These are phyloP conservation scores for Temnothorax nylanderi DNA, from an alignment of 1,140 invertebrate genomes.

Conservation along the genomic window DNA sequence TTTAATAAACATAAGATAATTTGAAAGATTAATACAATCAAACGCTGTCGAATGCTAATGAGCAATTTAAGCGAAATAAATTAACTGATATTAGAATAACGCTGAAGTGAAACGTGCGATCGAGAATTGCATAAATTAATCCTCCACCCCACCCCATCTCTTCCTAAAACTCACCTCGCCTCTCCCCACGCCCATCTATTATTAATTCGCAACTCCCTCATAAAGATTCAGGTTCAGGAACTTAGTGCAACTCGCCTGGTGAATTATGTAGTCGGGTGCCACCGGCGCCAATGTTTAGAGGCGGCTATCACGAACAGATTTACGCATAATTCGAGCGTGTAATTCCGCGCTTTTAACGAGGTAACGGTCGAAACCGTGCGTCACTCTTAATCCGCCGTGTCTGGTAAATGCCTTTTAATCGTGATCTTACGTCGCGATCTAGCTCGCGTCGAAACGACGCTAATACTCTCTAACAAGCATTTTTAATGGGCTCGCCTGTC, in stretches of 20 bases:
- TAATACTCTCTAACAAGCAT: conserved; percentile 32
- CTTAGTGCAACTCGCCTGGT: not conserved
- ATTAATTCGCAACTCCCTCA: conserved; percentile 41
- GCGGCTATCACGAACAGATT: conserved; percentile 23
- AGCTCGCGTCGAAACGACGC: not conserved
- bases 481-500: conserved; percentile 35
- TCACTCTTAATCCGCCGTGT: conserved; percentile 48
- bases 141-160: not conserved
- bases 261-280: conserved; percentile 34
- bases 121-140: not conserved
- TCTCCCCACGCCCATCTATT: not conserved
- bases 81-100: conserved; percentile 4
- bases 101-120: not conserved
- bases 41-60: not conserved
- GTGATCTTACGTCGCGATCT: conserved; percentile 35
- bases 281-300: conserved; percentile 42
- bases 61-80: not conserved
- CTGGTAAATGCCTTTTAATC: conserved; percentile 53
- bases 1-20: not conserved
- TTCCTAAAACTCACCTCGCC: too few species aligned
- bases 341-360: conserved; percentile 42
- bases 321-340: conserved; percentile 30
- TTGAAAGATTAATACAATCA: not conserved
- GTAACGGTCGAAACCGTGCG: not conserved
- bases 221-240: conserved; percentile 24